These are phyloP conservation scores for Bombylius discolor DNA, from an alignment of 2,888 invertebrate species.

Conservation along the genomic window DNA sequence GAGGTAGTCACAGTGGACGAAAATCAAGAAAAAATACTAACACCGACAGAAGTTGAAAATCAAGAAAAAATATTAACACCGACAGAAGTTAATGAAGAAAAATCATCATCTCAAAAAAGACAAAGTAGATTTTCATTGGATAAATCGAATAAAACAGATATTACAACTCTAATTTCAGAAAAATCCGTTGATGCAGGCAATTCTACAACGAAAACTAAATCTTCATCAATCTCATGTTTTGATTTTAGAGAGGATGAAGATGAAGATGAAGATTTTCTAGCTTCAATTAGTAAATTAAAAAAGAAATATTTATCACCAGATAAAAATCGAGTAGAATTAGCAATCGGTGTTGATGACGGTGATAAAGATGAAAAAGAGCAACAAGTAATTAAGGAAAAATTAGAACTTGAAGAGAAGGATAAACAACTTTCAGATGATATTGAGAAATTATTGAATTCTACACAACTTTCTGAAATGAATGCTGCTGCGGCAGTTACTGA, in stretches of 20 bases:
- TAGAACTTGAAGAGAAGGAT: slow-evolving; percentile 20
- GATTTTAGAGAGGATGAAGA: slow-evolving; percentile 70
- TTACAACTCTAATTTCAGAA: too few relatives aligned
- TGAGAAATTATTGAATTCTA: slow-evolving; percentile 48
- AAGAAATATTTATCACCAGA: slow-evolving; percentile 24
- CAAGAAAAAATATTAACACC: too few relatives aligned
- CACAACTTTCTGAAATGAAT: slow-evolving; percentile 45
- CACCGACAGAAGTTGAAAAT: too few relatives aligned
- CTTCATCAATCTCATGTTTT: slow-evolving; percentile 47
- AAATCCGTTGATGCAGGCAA: too few relatives aligned
- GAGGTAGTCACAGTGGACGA: too few relatives aligned
- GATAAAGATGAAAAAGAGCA: slow-evolving; percentile 4
- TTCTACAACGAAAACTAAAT: too few relatives aligned
- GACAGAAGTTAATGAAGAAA: too few relatives aligned
- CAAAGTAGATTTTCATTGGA: too few relatives aligned
- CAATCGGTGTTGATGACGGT: background rate
- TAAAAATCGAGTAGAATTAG: slow-evolving; percentile 13
- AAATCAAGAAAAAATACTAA: too few relatives aligned
- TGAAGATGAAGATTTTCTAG: slow-evolving; percentile 38
- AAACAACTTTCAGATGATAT: slow-evolving; percentile 41
- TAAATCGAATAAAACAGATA: too few relatives aligned
- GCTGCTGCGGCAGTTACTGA: slow-evolving; percentile 35
- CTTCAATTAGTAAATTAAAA: slow-evolving; percentile 24
- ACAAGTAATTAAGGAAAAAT: slow-evolving; percentile 8
- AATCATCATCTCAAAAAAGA: too few relatives aligned